These are phyloP conservation scores for Thalassophryne amazonica DNA, from an alignment of 2,797 vertebrate genomes.

Conservation along the genomic window DNA sequence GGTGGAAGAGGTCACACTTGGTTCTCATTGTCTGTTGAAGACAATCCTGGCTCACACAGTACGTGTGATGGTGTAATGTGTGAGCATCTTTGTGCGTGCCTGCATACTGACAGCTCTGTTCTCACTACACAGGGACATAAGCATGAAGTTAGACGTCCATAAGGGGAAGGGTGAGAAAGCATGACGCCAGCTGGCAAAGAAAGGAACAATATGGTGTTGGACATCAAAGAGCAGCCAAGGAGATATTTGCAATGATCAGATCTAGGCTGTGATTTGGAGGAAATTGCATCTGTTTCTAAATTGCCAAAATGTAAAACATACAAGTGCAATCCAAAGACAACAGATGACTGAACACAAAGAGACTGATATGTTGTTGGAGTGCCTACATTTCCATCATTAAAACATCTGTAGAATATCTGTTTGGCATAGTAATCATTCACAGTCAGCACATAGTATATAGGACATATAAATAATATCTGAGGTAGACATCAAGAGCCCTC, in stretches of 20 bases:
- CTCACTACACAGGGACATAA: slow-evolving; percentile 26
- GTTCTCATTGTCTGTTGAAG: slow-evolving; percentile 59
- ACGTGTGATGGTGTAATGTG: slow-evolving; percentile 55
- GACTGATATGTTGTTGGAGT: slow-evolving; percentile 17
- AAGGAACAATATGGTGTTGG: slow-evolving; percentile 27
- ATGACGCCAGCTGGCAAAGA: slow-evolving; percentile 16
- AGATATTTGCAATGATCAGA: slow-evolving; percentile 35
- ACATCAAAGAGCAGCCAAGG: slow-evolving; percentile 11
- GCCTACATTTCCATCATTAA: no score
- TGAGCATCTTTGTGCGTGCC: slow-evolving; percentile 38
- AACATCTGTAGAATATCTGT: no score
- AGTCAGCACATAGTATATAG: no score
- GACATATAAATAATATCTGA: no score
- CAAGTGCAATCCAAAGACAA: slow-evolving; percentile 18
- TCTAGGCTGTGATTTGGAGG: slow-evolving; percentile 21
- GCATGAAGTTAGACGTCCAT: slow-evolving; percentile 14
- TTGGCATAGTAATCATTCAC: no score
- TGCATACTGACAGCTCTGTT: slow-evolving; percentile 23
- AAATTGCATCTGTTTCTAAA: slow-evolving; percentile 9
- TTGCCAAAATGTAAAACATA: slow-evolving; percentile 22
- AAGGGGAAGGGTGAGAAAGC: slow-evolving; percentile 20
- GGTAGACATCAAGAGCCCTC: no score
- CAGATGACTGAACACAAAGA: slow-evolving; percentile 9
- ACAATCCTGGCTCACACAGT: slow-evolving; percentile 63
- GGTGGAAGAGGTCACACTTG: slow-evolving; percentile 55